A percentile compares a stretch with the other conserved stretches of the same genome.
Evolutionary conservation across 2,113 vertebrate species (phyloP).

Genomic region (Megatriorchis doriae): DNA sequence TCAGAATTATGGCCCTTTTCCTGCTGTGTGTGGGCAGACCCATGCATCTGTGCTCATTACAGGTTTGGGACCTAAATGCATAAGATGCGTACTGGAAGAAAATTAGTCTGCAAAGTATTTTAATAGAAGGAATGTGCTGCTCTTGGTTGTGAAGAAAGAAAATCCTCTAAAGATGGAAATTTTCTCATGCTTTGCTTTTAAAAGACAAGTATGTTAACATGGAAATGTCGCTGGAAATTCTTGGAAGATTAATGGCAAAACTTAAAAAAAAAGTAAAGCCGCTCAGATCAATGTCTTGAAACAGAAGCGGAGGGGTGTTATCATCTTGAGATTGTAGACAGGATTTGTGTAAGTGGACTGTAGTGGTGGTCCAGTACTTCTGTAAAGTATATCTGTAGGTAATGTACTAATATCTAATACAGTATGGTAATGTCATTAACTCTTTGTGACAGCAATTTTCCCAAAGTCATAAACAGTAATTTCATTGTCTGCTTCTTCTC

Average conservation of each 20-base stretch:
- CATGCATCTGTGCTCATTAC: conserved; percentile 59
- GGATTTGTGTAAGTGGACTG: background rate
- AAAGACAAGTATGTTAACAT: background rate
- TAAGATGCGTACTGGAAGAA: background rate
- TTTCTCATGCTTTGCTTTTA: background rate
- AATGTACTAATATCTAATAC: background rate
- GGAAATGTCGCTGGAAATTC: background rate
- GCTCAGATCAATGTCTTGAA: background rate
- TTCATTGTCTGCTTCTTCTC: background rate
- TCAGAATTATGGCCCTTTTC: conserved; percentile 67
- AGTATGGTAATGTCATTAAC: background rate
- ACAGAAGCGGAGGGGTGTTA: background rate
- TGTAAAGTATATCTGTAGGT: background rate
- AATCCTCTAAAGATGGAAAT: background rate
- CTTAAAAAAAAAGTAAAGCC: background rate
- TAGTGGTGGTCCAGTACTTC: background rate
- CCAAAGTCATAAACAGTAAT: background rate
- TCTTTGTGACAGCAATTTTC: background rate
- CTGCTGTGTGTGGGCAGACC: conserved; percentile 62
- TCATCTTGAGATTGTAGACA: background rate
- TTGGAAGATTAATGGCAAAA: background rate
- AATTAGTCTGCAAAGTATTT: conserved; percentile 12
- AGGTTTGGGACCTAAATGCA: conserved; percentile 56
- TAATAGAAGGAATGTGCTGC: background rate
- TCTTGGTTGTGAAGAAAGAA: background rate